Evolutionary conservation across 2,888 invertebrate genomes (phyloP), one percentile per base, ranked within the genome.

Genomic region (Microctonus brassicae): DNA sequence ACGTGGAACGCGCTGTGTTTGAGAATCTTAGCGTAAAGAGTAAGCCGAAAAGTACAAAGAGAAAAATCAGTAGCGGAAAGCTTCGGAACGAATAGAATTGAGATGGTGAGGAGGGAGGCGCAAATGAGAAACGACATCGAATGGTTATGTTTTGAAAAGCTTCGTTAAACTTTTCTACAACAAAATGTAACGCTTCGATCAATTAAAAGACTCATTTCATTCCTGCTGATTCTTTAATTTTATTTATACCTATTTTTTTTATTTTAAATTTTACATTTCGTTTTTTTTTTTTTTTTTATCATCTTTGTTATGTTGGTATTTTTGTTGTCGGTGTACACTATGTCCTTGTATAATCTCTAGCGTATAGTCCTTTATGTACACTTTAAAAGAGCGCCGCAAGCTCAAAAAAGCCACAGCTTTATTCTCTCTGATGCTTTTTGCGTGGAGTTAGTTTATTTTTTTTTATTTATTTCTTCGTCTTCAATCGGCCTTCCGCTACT

Each of bases 401-500:
- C 47, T 17, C 17, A 4, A 17, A 20, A 47, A 47, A 47, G 47
- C 17, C 17, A 47, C 47, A 17, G 17, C 17, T 47, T 47, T n/a
- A 47, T 47, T 47, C 47, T 47, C 2, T 20, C 9, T 6, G 7
- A 47, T 17, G 47, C 2, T 17, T 47, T 20, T 20, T 47, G 1
- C 17, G 17, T 17, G 17, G 17, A 17, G 55, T 64, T 39, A 52
- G 57, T 52, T n/a, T 63, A 26, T 29, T 47, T 36, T 10, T 47
- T n/a, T 47, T 26, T 69, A 39, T 71, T 61, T 57, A 60, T 11
- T 39, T 70, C 53, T 39, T 26, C 5, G 34, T 36, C 47, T 61
- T 61, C 58, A 62, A 69, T 73, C 47, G 62, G 60, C 61, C 66
- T 73, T 66, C 58, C 70, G 65, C 68, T 55, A 29, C 71, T 73